These are phyloP conservation scores for Conistra vaccinii DNA, from an alignment of 2,888 invertebrate genomes.

Conservation along the genomic window DNA sequence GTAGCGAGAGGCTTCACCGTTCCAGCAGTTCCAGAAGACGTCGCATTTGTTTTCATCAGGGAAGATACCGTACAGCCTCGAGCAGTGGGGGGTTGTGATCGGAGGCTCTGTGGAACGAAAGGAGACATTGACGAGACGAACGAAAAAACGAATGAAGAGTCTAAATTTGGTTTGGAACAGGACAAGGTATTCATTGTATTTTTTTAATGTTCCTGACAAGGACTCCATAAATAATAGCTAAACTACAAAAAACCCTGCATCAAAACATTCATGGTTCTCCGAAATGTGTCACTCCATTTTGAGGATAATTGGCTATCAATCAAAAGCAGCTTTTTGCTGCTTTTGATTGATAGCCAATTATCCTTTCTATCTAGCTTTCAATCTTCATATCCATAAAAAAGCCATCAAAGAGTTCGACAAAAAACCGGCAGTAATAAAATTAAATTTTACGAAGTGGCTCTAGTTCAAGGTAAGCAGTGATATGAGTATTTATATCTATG, in stretches of 20 bases:
- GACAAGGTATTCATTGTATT: slow-evolving; percentile 9
- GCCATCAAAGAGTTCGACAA: slow-evolving; percentile 46
- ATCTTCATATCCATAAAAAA: slow-evolving; percentile 59
- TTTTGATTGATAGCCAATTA: no score
- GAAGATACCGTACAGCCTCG: slow-evolving; percentile 97
- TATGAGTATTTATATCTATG: slow-evolving; percentile 55
- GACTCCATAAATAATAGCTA: slow-evolving; percentile 14
- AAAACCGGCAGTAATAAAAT: slow-evolving; percentile 49
- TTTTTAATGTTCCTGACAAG: slow-evolving; percentile 2
- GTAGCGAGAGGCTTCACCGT: slow-evolving; percentile 97
- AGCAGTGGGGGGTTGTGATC: slow-evolving; percentile 95
- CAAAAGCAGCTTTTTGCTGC: slow-evolving; percentile 45
- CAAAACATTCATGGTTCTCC: slow-evolving; percentile 47
- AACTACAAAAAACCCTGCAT: slow-evolving; percentile 28
- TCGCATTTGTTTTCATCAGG: slow-evolving; percentile 96
- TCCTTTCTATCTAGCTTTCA: no score
- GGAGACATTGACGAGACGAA: slow-evolving; percentile 16
- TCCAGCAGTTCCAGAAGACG: slow-evolving; percentile 99
- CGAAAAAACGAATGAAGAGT: background rate
- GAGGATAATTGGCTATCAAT: slow-evolving; percentile 60
- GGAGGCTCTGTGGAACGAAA: slow-evolving; percentile 93
- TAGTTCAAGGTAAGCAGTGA: slow-evolving; percentile 77
- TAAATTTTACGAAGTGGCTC: slow-evolving; percentile 66
- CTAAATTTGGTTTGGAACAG: background rate
- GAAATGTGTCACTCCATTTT: slow-evolving; percentile 52